Evolutionary conservation across 2,888 invertebrate species (phyloP).

Genomic region (Dolomedes plantarius): DNA sequence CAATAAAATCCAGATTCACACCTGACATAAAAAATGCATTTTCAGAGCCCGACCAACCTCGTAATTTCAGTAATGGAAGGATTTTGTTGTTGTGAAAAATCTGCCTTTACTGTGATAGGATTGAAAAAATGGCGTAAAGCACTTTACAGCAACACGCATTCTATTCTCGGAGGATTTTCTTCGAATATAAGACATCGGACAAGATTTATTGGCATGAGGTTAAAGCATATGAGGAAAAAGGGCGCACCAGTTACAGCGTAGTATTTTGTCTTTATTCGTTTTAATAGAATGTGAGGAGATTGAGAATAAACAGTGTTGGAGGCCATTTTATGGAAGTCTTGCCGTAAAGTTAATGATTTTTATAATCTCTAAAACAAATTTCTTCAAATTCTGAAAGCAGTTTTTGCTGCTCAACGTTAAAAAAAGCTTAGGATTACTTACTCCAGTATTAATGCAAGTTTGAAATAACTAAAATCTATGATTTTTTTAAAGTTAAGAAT

Average conservation of each 20-base stretch:
- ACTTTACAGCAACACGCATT: background rate
- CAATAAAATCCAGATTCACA: background rate
- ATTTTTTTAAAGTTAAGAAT: too few relatives aligned
- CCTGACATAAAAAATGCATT: background rate
- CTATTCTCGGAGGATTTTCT: constrained; percentile 45
- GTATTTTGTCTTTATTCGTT: background rate
- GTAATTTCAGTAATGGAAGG: constrained; percentile 60
- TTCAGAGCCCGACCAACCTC: constrained; percentile 21
- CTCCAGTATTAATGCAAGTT: too few relatives aligned
- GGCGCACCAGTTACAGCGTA: background rate
- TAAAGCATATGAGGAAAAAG: background rate
- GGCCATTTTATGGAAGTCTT: too few relatives aligned
- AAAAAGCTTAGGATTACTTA: too few relatives aligned
- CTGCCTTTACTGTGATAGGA: constrained; percentile 10
- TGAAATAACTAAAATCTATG: too few relatives aligned
- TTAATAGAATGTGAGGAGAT: constrained; percentile 4
- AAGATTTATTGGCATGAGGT: constrained; percentile 15
- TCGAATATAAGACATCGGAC: constrained; percentile 25
- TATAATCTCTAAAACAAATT: too few relatives aligned
- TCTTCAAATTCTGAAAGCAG: too few relatives aligned
- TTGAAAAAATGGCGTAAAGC: constrained; percentile 27
- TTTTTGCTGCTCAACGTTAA: too few relatives aligned
- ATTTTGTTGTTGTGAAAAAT: constrained; percentile 18
- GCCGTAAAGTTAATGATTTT: too few relatives aligned
- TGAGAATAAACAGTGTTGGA: too few relatives aligned